These are phyloP conservation scores for Thumatha senex DNA, from an alignment of 2,888 invertebrate species.

Conservation along the genomic window DNA sequence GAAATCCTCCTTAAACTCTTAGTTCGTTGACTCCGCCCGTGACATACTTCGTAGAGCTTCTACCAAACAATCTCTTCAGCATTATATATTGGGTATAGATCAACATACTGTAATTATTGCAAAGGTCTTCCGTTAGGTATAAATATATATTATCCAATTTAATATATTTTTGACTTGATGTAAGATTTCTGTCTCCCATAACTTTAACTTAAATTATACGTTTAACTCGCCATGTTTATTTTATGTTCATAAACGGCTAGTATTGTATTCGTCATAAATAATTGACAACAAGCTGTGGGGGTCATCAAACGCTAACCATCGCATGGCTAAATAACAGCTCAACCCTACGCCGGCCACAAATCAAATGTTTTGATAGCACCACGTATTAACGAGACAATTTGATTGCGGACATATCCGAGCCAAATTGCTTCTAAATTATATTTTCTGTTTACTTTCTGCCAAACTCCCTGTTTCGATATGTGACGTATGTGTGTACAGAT, in stretches of 20 bases:
- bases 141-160: too few species aligned
- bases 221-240: slow-evolving; percentile 16
- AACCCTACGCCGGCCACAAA: slow-evolving; percentile 68
- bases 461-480: slow-evolving; percentile 74
- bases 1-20: too few species aligned
- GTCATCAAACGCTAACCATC: slow-evolving; percentile 70
- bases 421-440: slow-evolving; percentile 84
- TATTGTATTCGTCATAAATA: slow-evolving; percentile 53
- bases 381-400: slow-evolving; percentile 83
- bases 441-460: slow-evolving; percentile 83
- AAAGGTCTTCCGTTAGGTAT: too few species aligned
- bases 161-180: too few species aligned
- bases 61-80: too few species aligned
- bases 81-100: too few species aligned
- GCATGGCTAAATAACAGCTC: slow-evolving; percentile 71
- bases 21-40: too few species aligned
- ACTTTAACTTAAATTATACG: slow-evolving; percentile 26
- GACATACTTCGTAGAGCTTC: too few species aligned
- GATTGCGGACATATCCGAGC: slow-evolving; percentile 83
- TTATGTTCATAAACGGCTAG: slow-evolving; percentile 36
- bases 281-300: slow-evolving; percentile 73
- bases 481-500: slow-evolving; percentile 66
- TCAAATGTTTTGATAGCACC: slow-evolving; percentile 84
- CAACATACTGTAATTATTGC: too few species aligned
- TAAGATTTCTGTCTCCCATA: background rate